Evolutionary conservation across 2,797 vertebrate species (phyloP), one percentile per base, ranked within the genome.

Genomic region (Manis pentadactyla): DNA sequence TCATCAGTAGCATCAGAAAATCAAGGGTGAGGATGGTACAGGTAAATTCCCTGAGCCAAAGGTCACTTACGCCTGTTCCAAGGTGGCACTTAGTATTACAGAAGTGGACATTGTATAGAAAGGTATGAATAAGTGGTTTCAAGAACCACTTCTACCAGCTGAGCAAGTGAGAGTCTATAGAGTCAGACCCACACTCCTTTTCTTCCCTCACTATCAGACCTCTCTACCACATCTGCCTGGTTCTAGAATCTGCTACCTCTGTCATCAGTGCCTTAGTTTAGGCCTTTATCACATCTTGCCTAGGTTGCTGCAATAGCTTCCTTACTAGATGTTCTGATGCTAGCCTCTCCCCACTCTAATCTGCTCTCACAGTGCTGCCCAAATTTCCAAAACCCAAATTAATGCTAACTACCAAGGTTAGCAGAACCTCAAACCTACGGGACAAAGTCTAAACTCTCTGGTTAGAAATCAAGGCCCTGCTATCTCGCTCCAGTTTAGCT

Each of bases 331-430:
- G 29, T 64, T 73, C 34, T 83, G 69, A 63, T 64, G 66, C 66
- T 39, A 55, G 25, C 14, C 27, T 86, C 31, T 74, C 37, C 46
- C 46, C 27, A 39, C 11, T 57, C 29, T 55, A 74, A 51, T 83
- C 77, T 49, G 9, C 11, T 53, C 21, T 64, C 68, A 86, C 15
- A 21, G 1, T 34, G 66, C 78, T 53, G 23, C 29, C 64, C 29
- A 74, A 34, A 78, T 78, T 84, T 93, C n/a, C 90, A 93, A 92
- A 93, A 83, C 64, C 21, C 21, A 73, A 89, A 59, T 42, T 73
- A 71, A 90, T 23, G 59, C 83, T 77, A 42, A 85, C 27, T 51
- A 61, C 27, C 14, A 79, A 49, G 15, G n/a, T 79, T 63, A 79
- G 51, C 3, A 71, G 51, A 73, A 74, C 7, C 63, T 63, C 77